Base-by-base conservation (phyloP, 1,140 invertebrate species). In the Megathymus violae region DNA sequence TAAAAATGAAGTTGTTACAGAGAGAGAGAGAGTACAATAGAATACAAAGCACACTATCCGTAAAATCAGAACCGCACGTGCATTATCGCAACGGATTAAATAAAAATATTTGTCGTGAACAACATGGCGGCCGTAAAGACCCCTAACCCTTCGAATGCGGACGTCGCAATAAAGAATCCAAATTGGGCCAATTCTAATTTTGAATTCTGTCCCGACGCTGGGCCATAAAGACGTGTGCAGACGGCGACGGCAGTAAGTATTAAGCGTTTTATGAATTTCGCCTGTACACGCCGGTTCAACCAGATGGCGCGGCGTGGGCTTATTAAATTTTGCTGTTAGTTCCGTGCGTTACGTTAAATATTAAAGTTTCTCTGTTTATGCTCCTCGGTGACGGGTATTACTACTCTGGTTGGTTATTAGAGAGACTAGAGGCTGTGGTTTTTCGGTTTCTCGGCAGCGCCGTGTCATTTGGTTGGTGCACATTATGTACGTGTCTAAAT, bases 211-310 rank as follows among this genome's bases (percentile, higher is more conserved):
- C 67, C 75, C 72, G 69, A 59, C 62, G 54, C 36, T 41, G 38
- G 60, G 63, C 56, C 72, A 74, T 78, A 78, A 78, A 78, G 69
- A 75, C 67, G 69, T 70, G 64, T 69, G 73, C 72, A 70, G 67
- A 71, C 58, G 75, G 67, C 48, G 59, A 17, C 56, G 41, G 31
- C 48, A 61, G 48, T 63, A 64, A 69, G 68, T 71, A 74, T 71
- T 77, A 80, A 75, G 60, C 74, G 69, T 78, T 80, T 76, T 76
- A 78, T 77, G 77, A 80, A 80, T 77, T 80, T 75, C 52, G 68
- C 64, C 64, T 64, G 64, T 70, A 64, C 65, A 70, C 63, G 62
- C 60, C 50, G 74, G 74, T 71, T 73, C 66, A 62, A 62, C 64
- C 74, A 82, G 76, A 75, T 78, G 76, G 69, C 70, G 71, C 74